Base-by-base conservation (phyloP, 2,113 vertebrate species). In the Grammomys surdaster region DNA sequence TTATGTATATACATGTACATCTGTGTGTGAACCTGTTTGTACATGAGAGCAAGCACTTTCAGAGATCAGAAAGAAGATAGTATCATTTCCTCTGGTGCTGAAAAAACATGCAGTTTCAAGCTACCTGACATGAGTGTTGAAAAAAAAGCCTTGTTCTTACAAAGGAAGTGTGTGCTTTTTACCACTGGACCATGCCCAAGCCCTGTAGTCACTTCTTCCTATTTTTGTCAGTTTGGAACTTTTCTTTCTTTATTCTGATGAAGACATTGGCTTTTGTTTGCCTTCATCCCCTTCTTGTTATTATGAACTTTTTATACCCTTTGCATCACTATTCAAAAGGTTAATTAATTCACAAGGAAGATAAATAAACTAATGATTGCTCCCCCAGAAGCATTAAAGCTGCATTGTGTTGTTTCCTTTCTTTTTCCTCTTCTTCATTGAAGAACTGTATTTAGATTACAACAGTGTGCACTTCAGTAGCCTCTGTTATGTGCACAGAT, bases 311-410 rank as follows among this genome's bases (percentile, higher is more conserved):
- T 88, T 72, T 75, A 43, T 40, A 46, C 58, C 26, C 22, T 26
- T 70, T 87, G 36, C 24, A 84, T 22, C 3, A 22, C 87, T 56
- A 72, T 93, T 58, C 33, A 90, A 88, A 85, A 90, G 26, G 0
- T 31, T 90, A 88, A 95, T 75, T 46, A 78, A 89, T 56, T 65
- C 80, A 82, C 40, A 82, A 48, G 33, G 22, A 73, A 87, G 65
- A 60, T 56, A 8, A 22, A 63, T 22, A 28, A 95, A 7, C 31
- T 33, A 22, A 40, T 51, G 33, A 86, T 28, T 73, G 13, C 43
- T 36, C 67, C 13, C 33, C 69, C 22, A 31, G 3, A 3, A 69
- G n/a, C 8, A 48, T 51, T 11, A 17, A 51, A 24, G 28, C 31
- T 60, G 58, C 22, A 8, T 33, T 89, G 16, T n/a, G 63, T 43